phyloP scores from a whole-genome alignment of 2,888 invertebrate species.

The Scaptomyza parva region DNA sequence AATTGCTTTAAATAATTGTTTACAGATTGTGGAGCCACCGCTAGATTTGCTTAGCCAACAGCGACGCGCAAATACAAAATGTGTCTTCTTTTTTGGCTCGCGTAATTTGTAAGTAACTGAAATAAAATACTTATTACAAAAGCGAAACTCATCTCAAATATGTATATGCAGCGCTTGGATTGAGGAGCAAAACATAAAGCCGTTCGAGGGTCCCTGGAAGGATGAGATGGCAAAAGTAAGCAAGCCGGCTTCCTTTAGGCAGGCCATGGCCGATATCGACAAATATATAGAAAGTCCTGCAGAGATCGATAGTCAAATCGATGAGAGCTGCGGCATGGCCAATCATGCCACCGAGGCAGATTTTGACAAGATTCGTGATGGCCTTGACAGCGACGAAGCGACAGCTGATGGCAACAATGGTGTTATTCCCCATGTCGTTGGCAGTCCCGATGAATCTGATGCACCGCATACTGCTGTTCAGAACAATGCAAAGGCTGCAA shows the following conservation, averaged over 20 bases:
- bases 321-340: conserved; percentile 72
- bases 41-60: conserved; percentile 90
- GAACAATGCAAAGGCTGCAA: conserved; percentile 59
- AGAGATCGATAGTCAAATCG: conserved; percentile 80
- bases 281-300: conserved; percentile 90
- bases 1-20: conserved; percentile 13
- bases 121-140: background rate
- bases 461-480: conserved; percentile 9
- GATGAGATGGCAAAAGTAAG: conserved; percentile 90
- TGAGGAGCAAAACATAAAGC: conserved; percentile 92
- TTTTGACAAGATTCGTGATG: conserved; percentile 89
- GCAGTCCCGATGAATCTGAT: conserved; percentile 69
- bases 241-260: conserved; percentile 91
- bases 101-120: conserved; percentile 93
- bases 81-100: conserved; percentile 97
- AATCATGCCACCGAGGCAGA: conserved; percentile 87
- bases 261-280: conserved; percentile 92
- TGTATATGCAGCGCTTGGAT: conserved; percentile 91
- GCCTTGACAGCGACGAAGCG: conserved; percentile 81
- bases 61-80: conserved; percentile 91
- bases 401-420: conserved; percentile 63
- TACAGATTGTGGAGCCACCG: conserved; percentile 92
- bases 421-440: conserved; percentile 68
- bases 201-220: conserved; percentile 91
- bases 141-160: background rate